These are phyloP conservation scores for Xylota segnis DNA, from an alignment of 2,888 invertebrate species.

Conservation along the genomic window DNA sequence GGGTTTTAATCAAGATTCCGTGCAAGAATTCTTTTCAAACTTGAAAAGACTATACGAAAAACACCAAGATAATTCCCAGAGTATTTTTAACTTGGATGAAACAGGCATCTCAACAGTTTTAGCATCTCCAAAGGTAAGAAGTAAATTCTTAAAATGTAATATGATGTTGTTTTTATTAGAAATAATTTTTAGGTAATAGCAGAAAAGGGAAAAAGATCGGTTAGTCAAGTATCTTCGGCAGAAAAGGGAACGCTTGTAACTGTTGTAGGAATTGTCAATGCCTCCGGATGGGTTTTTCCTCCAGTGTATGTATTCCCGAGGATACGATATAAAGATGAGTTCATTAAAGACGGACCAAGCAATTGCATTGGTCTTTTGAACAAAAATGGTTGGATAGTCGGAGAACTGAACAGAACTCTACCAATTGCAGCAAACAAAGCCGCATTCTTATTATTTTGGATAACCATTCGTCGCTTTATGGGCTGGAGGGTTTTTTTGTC, in stretches of 20 bases:
- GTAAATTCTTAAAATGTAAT: background rate
- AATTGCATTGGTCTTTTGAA: background rate
- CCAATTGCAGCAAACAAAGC: background rate
- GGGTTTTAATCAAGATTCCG: constrained; percentile 1
- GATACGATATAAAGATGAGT: constrained; percentile 6
- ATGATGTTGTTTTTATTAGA: too few species aligned
- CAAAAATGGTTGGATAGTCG: constrained; percentile 5
- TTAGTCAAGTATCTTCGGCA: background rate
- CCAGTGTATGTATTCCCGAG: too few species aligned
- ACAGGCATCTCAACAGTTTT: background rate
- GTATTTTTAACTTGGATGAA: too few species aligned
- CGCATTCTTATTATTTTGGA: background rate
- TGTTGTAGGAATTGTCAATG: constrained; percentile 5
- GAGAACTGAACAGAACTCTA: background rate
- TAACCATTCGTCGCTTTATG: background rate
- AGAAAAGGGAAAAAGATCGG: background rate
- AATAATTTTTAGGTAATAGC: constrained; percentile 1
- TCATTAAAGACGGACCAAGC: constrained; percentile 4
- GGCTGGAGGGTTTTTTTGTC: background rate
- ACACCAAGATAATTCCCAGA: too few species aligned
- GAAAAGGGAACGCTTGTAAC: too few species aligned
- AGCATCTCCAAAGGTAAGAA: background rate
- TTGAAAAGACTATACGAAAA: constrained; percentile 6
- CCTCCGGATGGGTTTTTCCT: background rate
- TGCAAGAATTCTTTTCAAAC: constrained; percentile 3